Evolutionary conservation across 2,797 vertebrate species (phyloP).

Genomic region (Pipistrellus kuhlii): DNA sequence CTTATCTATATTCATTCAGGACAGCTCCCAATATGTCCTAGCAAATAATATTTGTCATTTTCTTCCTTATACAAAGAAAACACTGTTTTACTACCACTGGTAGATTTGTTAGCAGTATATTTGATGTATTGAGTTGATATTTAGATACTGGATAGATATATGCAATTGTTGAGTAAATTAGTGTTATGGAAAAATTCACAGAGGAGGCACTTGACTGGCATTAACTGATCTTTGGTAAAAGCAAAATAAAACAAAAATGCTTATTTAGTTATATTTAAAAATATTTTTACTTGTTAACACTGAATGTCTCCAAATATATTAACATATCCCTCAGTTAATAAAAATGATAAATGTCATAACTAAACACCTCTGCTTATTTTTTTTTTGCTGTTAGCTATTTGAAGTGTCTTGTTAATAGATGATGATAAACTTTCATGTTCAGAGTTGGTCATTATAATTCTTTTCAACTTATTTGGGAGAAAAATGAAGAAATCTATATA

Average conservation of each 20-base stretch:
- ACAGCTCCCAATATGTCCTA: background rate
- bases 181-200: constrained; percentile 64
- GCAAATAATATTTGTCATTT: constrained; percentile 56
- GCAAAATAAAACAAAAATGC: constrained; percentile 35
- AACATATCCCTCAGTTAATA: constrained; percentile 54
- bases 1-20: constrained; percentile 45
- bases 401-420: constrained; percentile 63
- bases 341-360: constrained; percentile 66
- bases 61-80: constrained; percentile 34
- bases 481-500: background rate
- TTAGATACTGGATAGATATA: constrained; percentile 48
- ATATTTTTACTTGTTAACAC: constrained; percentile 59
- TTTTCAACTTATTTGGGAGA: constrained; percentile 36
- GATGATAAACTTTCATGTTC: constrained; percentile 53
- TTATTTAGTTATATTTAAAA: constrained; percentile 70
- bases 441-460: constrained; percentile 46
- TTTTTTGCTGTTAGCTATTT: constrained; percentile 26
- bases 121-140: background rate
- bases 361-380: constrained; percentile 52
- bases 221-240: constrained; percentile 85
- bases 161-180: constrained; percentile 30
- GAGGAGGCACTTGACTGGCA: constrained; percentile 84
- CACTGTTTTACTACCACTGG: background rate
- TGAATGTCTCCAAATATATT: constrained; percentile 52
- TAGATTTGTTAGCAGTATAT: background rate